Evolutionary conservation across 2,797 vertebrate genomes (phyloP).

Genomic region (Pristis pectinata): DNA sequence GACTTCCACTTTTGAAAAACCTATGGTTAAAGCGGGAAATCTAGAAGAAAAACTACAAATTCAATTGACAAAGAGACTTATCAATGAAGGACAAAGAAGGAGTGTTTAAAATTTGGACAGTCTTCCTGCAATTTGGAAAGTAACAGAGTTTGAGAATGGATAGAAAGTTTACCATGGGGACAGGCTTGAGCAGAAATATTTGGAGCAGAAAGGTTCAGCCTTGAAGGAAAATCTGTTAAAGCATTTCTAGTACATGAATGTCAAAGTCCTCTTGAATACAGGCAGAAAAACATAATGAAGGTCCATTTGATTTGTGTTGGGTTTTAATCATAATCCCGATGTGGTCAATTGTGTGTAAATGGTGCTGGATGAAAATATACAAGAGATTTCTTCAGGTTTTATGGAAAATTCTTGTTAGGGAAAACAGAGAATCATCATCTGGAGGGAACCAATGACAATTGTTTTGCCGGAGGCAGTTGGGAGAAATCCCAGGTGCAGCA

Average conservation of each 20-base stretch:
- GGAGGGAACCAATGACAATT: conserved; percentile 1
- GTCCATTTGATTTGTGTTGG: not conserved
- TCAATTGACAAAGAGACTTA: not conserved
- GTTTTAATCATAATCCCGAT: not conserved
- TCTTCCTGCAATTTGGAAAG: not conserved
- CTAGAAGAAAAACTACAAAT: not conserved
- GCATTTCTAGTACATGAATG: not conserved
- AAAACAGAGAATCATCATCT: not conserved
- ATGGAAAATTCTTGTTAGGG: not conserved
- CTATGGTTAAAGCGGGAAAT: not conserved
- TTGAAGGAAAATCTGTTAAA: not conserved
- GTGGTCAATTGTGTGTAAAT: not conserved
- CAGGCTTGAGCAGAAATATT: not conserved
- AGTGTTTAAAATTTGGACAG: not conserved
- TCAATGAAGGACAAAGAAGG: not conserved
- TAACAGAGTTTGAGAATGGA: not conserved
- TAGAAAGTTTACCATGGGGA: not conserved
- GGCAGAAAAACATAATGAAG: not conserved
- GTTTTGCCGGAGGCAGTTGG: not conserved
- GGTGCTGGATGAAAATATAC: not conserved
- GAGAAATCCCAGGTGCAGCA: not conserved
- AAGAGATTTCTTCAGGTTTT: not conserved
- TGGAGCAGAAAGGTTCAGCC: not conserved
- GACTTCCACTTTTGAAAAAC: not conserved
- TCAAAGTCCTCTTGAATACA: not conserved